Conservation (phyloP, 1,140 invertebrate genomes). For the Trialeurodes vaporariorum region DNA sequence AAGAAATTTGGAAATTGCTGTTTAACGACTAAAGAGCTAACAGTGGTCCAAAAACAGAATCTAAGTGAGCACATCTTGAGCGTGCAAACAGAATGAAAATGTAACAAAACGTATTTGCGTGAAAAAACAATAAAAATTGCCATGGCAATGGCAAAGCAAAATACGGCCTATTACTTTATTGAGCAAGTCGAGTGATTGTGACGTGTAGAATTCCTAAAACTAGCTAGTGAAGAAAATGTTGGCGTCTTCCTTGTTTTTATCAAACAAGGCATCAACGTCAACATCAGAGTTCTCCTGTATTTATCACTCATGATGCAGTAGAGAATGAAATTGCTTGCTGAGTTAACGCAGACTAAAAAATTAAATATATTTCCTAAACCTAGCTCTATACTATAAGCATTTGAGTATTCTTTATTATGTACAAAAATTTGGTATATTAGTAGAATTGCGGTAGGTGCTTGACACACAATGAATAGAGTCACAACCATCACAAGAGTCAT, state of each 20-base stretch:
- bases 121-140: too few species aligned
- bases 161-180: too few species aligned
- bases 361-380: slow-evolving; percentile 61
- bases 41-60: too few species aligned
- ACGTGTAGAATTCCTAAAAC: background rate
- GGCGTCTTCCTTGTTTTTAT: slow-evolving; percentile 6
- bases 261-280: slow-evolving; percentile 46
- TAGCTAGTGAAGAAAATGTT: background rate
- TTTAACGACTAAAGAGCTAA: too few species aligned
- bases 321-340: slow-evolving; percentile 59
- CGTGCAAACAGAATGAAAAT: too few species aligned
- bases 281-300: slow-evolving; percentile 56
- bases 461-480: slow-evolving; percentile 58
- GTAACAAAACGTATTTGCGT: too few species aligned
- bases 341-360: slow-evolving; percentile 54
- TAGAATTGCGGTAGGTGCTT: slow-evolving; percentile 49
- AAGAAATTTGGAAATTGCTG: too few species aligned
- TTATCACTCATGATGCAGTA: slow-evolving; percentile 66
- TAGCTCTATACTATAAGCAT: slow-evolving; percentile 32
- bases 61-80: too few species aligned
- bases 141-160: too few species aligned
- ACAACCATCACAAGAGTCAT: slow-evolving; percentile 63
- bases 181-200: background rate
- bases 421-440: slow-evolving; percentile 41
- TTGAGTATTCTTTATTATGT: slow-evolving; percentile 25